Conservation (phyloP, 37 sponge, comb jelly and placozoan genomes). For the Spongilla lacustris region DNA sequence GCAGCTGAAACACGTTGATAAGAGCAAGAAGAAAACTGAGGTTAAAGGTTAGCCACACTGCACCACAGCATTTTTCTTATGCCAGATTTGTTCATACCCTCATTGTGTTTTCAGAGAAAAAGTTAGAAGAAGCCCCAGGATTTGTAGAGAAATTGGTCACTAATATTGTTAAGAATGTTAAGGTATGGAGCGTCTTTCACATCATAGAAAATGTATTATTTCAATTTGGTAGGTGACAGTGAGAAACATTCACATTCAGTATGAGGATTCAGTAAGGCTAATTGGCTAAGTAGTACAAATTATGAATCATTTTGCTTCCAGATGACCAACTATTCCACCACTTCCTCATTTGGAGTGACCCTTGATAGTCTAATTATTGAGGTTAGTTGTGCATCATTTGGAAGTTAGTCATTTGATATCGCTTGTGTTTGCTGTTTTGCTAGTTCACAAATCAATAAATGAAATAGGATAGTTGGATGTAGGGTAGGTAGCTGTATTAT, state of each 20-base stretch:
- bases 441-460: too few species aligned
- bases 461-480: too few species aligned
- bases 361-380: conserved; percentile 68
- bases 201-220: too few species aligned
- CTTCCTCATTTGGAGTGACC: conserved; percentile 67
- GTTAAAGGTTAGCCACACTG: background rate
- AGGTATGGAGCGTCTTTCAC: too few species aligned
- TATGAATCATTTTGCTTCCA: background rate
- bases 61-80: background rate
- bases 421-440: too few species aligned
- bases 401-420: background rate
- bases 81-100: background rate
- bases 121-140: conserved; percentile 33
- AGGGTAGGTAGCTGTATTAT: too few species aligned
- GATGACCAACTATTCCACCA: conserved; percentile 51
- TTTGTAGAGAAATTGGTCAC: conserved; percentile 78
- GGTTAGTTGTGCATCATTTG: conserved; percentile 10
- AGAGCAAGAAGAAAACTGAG: conserved; percentile 35
- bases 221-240: conserved; percentile 61
- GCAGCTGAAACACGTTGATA: conserved; percentile 63
- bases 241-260: conserved; percentile 76
- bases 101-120: conserved; percentile 6
- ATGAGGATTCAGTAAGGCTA: conserved; percentile 73
- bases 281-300: background rate
- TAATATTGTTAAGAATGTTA: conserved; percentile 70